phyloP scores from a whole-genome alignment of 2,797 vertebrate genomes.

The Nothura maculosa region DNA sequence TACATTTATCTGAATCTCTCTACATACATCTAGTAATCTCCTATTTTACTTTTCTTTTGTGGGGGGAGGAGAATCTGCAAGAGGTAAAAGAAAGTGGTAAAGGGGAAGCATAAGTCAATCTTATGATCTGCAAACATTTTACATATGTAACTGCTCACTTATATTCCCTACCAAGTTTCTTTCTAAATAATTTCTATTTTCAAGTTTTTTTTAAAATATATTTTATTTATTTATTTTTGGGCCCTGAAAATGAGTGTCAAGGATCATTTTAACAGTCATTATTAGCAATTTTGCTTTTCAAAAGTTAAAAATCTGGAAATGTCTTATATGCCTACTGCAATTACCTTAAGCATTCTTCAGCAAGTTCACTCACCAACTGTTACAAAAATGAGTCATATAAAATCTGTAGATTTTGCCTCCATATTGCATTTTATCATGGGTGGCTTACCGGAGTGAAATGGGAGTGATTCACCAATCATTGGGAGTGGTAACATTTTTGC shows the following conservation, averaged over 20 bases:
- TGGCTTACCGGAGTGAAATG: neutral
- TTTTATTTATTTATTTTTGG: neutral
- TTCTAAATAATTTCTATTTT: neutral
- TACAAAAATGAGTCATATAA: neutral
- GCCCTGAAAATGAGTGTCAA: neutral
- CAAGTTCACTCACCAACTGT: neutral
- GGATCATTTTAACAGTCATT: neutral
- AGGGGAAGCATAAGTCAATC: neutral
- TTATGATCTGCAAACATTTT: neutral
- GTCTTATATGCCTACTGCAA: neutral
- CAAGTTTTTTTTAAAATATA: neutral
- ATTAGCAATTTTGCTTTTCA: neutral
- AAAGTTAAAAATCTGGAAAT: neutral
- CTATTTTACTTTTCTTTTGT: fast-evolving
- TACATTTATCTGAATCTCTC: neutral
- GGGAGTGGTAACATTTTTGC: neutral
- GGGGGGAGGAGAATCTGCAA: too few species aligned
- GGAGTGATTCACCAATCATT: neutral
- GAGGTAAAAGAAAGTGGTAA: neutral
- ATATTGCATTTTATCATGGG: neutral
- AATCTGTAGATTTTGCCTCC: neutral
- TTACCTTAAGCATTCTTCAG: neutral
- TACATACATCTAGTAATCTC: neutral
- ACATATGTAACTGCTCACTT: neutral
- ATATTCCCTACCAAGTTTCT: neutral